Conservation (phyloP, 2,888 invertebrate species). For the Arrhopalites spinosus region DNA sequence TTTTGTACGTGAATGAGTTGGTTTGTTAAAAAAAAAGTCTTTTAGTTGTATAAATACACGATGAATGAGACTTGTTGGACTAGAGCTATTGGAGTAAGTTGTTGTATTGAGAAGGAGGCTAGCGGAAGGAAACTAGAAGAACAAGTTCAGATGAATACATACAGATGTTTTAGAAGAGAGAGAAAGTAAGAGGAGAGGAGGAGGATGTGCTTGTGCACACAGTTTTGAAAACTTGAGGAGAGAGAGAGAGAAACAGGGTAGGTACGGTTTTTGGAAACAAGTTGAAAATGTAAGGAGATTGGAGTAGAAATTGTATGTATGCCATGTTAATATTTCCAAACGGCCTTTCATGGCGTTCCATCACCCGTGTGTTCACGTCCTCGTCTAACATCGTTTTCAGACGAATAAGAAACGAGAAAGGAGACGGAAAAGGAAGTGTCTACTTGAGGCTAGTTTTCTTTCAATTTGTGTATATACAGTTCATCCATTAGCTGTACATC, state of each 20-base stretch:
- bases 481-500: too few species aligned
- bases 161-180: background rate
- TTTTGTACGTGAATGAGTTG: background rate
- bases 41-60: background rate
- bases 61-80: background rate
- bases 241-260: too few species aligned
- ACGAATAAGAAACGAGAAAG: too few species aligned
- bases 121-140: background rate
- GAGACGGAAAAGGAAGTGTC: background rate
- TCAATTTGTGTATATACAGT: background rate
- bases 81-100: background rate
- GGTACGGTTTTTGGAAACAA: background rate
- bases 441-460: too few species aligned
- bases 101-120: background rate
- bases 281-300: background rate
- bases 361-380: too few species aligned
- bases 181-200: too few species aligned
- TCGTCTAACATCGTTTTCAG: too few species aligned
- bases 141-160: background rate
- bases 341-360: too few species aligned
- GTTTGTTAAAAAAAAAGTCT: background rate
- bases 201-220: too few species aligned
- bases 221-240: too few species aligned
- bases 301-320: background rate
- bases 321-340: background rate